Evolutionary conservation across 2,797 vertebrate genomes (phyloP), one percentile per base, ranked within the genome.

Genomic region (Girardinus metallicus): DNA sequence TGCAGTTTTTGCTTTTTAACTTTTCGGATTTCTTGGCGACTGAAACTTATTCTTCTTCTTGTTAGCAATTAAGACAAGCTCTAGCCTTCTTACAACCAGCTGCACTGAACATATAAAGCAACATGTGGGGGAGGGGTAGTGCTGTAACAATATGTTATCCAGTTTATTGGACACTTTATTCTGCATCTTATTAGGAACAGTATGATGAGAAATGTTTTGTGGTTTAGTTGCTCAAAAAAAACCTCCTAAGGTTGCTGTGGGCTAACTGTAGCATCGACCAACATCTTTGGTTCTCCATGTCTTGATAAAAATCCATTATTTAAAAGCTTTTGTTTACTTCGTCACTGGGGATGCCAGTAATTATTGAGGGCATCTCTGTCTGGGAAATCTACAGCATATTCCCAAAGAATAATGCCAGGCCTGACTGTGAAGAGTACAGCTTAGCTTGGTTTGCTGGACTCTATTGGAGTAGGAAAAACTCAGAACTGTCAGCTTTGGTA

Each of bases 391-490:
- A 49, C 23, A 62, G 39, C 5, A 79, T 55, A 85, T 85, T 55
- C 26, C 71, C 77, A 49, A 89, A 15, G 60, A 74, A 47, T 47
- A 16, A 47, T 16, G 15, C 47, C 44, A 68, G 23, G 66, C 81
- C 84, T 74, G 66, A 80, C 64, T 68, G 39, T 26, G 39, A 21
- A 41, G 16, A 13, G 13, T 7, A 75, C 31, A 18, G 57, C 57
- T 34, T 34, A 62, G 91, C 87, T 86, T 88, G 91, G 84, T 88
- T 85, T 87, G 83, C 85, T 83, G 84, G 86, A 94, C 86, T 90
- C 85, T 29, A 74, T 85, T 85, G 79, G 94, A 95, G 95, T 93
- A 93, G 79, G 87, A 89, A 95, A 93, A 95, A 89, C 75, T 57
- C 76, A 64, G 47, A 80, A 73, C 88, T 88, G 93, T 92, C 91